phyloP scores from a whole-genome alignment of 2,888 invertebrate species.

The Lissonota sp. region DNA sequence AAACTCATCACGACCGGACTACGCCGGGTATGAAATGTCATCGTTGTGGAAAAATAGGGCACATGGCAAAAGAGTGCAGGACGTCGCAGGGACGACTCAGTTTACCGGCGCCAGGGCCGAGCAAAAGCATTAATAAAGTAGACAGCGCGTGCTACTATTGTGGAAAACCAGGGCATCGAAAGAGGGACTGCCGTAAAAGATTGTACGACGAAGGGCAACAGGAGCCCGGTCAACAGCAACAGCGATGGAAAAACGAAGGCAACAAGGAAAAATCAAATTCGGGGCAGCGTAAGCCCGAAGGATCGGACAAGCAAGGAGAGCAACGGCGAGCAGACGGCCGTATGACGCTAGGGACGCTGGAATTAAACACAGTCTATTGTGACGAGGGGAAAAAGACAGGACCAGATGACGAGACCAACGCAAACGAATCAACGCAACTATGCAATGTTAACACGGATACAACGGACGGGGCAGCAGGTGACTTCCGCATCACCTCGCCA shows the following conservation, averaged over 20 bases:
- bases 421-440: not conserved
- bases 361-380: not conserved
- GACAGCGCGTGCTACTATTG: slow-evolving; percentile 14
- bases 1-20: not conserved
- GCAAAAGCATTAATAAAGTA: not conserved
- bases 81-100: not conserved
- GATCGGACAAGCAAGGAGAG: not conserved
- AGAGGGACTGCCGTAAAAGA: not conserved
- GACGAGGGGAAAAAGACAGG: not conserved
- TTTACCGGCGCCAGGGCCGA: slow-evolving; percentile 3
- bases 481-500: not conserved
- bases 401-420: not conserved
- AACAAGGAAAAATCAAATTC: not conserved
- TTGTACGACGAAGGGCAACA: not conserved
- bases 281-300: not conserved
- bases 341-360: not conserved
- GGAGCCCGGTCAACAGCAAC: not conserved
- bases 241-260: not conserved
- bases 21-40: not conserved
- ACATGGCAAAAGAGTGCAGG: not conserved
- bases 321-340: too few relatives aligned
- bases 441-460: not conserved
- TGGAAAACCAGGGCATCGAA: slow-evolving; percentile 4
- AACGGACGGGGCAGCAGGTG: not conserved
- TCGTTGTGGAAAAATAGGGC: not conserved